phyloP scores from a whole-genome alignment of 2,797 vertebrate species.

The Thunnus albacares region DNA sequence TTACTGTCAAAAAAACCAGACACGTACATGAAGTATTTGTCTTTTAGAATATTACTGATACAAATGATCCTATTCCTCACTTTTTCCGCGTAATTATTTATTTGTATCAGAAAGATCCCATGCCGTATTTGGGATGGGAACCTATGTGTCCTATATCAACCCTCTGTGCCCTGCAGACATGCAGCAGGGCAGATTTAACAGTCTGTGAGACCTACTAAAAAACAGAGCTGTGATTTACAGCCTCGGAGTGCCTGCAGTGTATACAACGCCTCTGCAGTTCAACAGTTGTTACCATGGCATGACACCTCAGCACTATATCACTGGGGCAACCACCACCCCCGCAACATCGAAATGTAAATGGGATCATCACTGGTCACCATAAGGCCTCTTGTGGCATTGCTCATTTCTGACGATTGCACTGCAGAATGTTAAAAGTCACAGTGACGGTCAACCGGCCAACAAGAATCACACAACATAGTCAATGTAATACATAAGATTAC shows the following conservation, averaged over 20 bases:
- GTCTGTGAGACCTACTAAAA: slow-evolving; percentile 63
- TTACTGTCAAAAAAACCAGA: background rate
- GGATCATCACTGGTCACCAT: slow-evolving; percentile 51
- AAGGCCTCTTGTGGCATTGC: slow-evolving; percentile 23
- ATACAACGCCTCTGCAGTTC: slow-evolving; percentile 61
- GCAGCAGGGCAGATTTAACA: slow-evolving; percentile 27
- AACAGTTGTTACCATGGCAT: slow-evolving; percentile 70
- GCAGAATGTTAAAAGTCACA: background rate
- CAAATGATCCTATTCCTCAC: background rate
- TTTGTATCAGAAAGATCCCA: slow-evolving; percentile 10
- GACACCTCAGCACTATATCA: slow-evolving; percentile 67
- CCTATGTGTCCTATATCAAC: slow-evolving; percentile 14
- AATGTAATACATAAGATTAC: background rate
- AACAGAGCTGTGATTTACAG: slow-evolving; percentile 72
- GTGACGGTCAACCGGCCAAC: background rate
- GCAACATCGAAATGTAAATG: slow-evolving; percentile 53
- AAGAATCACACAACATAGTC: background rate
- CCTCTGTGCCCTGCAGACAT: slow-evolving; percentile 21
- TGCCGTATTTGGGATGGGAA: slow-evolving; percentile 12
- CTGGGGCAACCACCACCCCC: slow-evolving; percentile 51
- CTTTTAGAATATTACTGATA: background rate
- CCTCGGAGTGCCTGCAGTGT: slow-evolving; percentile 67
- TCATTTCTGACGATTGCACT: slow-evolving; percentile 30
- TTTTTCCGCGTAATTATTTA: background rate
- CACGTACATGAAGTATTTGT: background rate